These are phyloP conservation scores for Oreochromis aureus DNA, from an alignment of 2,113 vertebrate species.

Conservation along the genomic window DNA sequence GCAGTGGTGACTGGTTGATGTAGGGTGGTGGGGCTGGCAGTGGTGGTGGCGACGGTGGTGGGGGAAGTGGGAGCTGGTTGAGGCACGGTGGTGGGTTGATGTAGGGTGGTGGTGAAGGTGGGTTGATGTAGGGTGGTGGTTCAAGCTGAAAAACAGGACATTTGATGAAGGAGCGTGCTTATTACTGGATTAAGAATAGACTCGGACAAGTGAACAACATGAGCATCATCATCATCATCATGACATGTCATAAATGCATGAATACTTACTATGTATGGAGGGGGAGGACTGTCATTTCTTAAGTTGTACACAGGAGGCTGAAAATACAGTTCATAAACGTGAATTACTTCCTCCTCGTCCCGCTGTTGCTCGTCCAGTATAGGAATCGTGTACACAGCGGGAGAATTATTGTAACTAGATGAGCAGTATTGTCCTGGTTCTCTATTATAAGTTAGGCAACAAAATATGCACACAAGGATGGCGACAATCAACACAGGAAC, in stretches of 20 bases:
- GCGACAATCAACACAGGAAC: neutral
- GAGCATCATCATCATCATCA: neutral
- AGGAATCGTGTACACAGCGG: neutral
- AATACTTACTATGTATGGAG: neutral
- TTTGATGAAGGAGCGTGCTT: neutral
- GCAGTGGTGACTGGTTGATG: neutral
- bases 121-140: neutral
- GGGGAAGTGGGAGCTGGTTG: neutral
- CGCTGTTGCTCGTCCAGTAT: neutral
- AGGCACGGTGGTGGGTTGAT: neutral
- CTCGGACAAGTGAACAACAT: neutral
- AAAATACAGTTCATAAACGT: neutral
- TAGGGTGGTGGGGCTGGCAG: neutral
- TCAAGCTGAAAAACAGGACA: neutral
- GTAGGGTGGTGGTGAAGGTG: neutral
- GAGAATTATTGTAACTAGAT: neutral
- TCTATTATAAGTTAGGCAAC: neutral
- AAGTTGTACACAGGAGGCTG: neutral
- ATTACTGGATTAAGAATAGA: neutral
- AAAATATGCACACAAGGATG: neutral
- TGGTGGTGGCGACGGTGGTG: neutral
- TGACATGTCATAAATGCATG: neutral
- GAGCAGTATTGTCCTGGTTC: neutral
- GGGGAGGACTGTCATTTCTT: neutral
- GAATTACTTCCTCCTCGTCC: neutral